Evolutionary conservation across 2,113 vertebrate species (phyloP), one percentile per base, ranked within the genome.

Genomic region (Cacatua alba): DNA sequence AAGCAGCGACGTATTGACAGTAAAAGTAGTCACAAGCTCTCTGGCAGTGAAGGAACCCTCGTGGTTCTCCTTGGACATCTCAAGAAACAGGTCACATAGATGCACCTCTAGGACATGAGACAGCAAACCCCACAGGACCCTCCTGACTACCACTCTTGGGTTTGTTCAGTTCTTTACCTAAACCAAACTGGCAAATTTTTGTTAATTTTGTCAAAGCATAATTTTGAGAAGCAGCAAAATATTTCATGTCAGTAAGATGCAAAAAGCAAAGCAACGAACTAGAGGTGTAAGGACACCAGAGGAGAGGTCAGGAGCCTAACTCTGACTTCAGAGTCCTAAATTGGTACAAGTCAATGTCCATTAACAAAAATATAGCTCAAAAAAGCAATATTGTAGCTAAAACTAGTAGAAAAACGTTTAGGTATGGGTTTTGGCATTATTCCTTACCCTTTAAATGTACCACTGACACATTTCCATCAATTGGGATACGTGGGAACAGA

Each of bases 81-180:
- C 5, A 9, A 43, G 62, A 21, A 14, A 4, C n/a, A 10, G 62
- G 26, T 6, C 7, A 1, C 20, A 5, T 3, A 24, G 28, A 25
- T 11, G 37, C 2, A 7, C 5, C 46, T 26, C 31, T 1, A 5
- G 48, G 26, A 70, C 49, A 14, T 0, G n/a, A 49, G 55, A n/a
- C 21, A 31, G 19, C 26, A 63, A 48, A 31, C 10, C n/a, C 7
- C 0, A 8, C 7, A 44, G 31, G 5, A 9, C 4, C 51, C 24
- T 65, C 23, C 9, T 21, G 17, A 33, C 35, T 7, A 2, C 1
- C 57, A 3, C 16, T 15, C n/a, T 15, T 2, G 17, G 31, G 17
- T 3, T 1, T 37, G 43, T 3, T 62, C 52, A 3, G 14, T 1
- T 78, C 67, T 33, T 23, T 6, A 21, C 31, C 78, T 26, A 41